Percentiles rank a stretch among this genome's conserved stretches.
These are phyloP conservation scores for Corynorhinus townsendii DNA, from an alignment of 2,113 vertebrate species.

Conservation along the genomic window DNA sequence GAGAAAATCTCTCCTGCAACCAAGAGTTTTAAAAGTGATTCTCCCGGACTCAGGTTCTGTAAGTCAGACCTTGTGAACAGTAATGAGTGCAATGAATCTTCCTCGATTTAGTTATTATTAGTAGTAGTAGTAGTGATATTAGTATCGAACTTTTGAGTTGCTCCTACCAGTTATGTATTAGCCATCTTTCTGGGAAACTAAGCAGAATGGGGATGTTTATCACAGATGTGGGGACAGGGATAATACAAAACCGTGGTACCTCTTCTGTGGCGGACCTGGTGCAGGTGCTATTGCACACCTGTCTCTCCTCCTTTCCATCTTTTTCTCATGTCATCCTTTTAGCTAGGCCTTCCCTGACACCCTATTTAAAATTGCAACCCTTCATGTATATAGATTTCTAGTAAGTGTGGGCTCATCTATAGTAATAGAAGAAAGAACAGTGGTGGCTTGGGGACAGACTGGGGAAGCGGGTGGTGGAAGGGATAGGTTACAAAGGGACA, in stretches of 20 bases:
- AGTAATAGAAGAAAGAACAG: not conserved
- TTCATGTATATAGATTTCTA: not conserved
- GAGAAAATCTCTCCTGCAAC: not conserved
- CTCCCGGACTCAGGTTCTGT: not conserved
- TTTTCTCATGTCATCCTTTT: not conserved
- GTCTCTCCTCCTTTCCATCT: not conserved
- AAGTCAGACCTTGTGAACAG: not conserved
- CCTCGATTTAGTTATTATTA: not conserved
- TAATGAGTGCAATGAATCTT: not conserved
- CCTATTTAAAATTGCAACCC: not conserved
- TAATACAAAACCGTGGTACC: not conserved
- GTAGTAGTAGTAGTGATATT: not conserved
- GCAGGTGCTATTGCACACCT: accelerated
- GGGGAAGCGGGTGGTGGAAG: not conserved
- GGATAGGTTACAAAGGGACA: not conserved
- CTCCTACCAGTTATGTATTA: not conserved
- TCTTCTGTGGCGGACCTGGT: accelerated
- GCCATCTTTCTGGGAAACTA: not conserved
- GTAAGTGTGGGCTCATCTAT: not conserved
- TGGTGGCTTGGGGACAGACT: not conserved
- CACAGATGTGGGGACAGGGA: not conserved
- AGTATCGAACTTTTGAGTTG: not conserved
- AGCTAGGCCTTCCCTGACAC: not conserved
- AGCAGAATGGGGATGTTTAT: not conserved
- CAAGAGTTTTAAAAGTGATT: not conserved